Base-by-base conservation (phyloP, 2,797 vertebrate genomes). In the Cossypha polioptera region DNA sequence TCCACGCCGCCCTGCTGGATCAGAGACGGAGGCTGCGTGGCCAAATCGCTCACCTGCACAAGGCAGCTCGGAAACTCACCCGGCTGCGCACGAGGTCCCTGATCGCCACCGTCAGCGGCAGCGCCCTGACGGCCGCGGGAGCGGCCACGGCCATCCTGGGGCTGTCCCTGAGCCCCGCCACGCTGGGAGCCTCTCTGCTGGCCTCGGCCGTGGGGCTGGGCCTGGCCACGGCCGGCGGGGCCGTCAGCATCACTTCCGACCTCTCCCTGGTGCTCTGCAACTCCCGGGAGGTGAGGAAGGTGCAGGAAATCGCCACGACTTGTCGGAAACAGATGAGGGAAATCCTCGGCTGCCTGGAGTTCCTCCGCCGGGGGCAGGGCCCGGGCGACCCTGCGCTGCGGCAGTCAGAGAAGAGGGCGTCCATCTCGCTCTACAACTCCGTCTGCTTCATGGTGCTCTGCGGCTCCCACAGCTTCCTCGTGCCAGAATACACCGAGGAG, bases 301-400 rank as follows among this genome's bases (percentile, higher is more conserved):
- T 98, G 82, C 97, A 97, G 94, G 97, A 98, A 95, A 98, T 98
- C 7, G 97, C 97, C 3, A 43, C 75, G 88, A 83, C 93, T 92
- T 98, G 98, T 92, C 94, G 95, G 96, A 97, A 97, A 74, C 98
- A 98, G 94, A 97, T 98, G 97, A 98, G 96, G 43, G 98, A 98
- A 96, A 95, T 98, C n/a, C 95, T 98, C 3, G 25, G 97, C 74
- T 96, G 97, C 93, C 91, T 98, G 35, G 98, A 98, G 85, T 97
- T 97, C 91, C 94, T 98, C 17, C 96, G 90, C 38, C 81, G 92
- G 16, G 78, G 96, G n/a, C 97, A 97, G 59, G 96, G 97, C 57
- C 87, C 97, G 0, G 94, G 95, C 4, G 98, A 98, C 83, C 94
- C 91, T 33, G 79, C 54, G 2, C 95, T 98, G 84, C 76, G 71